These are phyloP conservation scores for Patella depressa DNA, from an alignment of 2,888 invertebrate species.

Conservation along the genomic window DNA sequence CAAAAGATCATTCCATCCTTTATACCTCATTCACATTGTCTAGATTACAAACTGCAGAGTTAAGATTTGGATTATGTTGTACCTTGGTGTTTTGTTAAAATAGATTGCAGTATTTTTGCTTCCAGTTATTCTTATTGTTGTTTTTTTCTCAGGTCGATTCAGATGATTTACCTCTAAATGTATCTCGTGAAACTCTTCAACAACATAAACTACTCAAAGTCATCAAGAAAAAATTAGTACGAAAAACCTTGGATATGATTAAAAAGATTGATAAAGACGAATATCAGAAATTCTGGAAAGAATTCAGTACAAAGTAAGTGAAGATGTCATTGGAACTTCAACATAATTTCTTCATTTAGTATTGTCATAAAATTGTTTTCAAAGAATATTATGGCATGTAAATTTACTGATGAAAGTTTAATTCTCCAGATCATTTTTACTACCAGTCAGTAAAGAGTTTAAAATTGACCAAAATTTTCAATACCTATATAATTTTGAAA, in stretches of 20 bases:
- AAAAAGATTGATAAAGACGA: slow-evolving; percentile 93
- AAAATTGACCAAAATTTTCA: too few species aligned
- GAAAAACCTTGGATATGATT: slow-evolving; percentile 97
- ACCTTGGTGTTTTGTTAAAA: too few species aligned
- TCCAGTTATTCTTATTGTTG: neutral
- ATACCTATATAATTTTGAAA: neutral
- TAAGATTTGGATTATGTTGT: too few species aligned
- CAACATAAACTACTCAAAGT: slow-evolving; percentile 99
- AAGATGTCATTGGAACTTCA: too few species aligned
- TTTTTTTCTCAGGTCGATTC: slow-evolving; percentile 80
- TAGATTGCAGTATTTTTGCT: too few species aligned
- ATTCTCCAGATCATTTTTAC: too few species aligned
- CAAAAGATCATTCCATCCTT: neutral
- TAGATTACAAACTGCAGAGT: neutral
- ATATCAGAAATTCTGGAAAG: slow-evolving; percentile 97
- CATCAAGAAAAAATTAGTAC: slow-evolving; percentile 97
- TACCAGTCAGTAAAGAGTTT: too few species aligned
- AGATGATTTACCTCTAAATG: slow-evolving; percentile 98
- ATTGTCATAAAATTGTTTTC: too few species aligned
- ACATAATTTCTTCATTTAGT: too few species aligned
- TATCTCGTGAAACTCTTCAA: slow-evolving; percentile 96
- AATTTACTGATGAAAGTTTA: too few species aligned
- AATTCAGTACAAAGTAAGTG: slow-evolving; percentile 93
- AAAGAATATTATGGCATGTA: too few species aligned
- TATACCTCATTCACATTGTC: neutral